Base-by-base conservation (phyloP, 2,888 invertebrate genomes). In the Tuta absoluta region DNA sequence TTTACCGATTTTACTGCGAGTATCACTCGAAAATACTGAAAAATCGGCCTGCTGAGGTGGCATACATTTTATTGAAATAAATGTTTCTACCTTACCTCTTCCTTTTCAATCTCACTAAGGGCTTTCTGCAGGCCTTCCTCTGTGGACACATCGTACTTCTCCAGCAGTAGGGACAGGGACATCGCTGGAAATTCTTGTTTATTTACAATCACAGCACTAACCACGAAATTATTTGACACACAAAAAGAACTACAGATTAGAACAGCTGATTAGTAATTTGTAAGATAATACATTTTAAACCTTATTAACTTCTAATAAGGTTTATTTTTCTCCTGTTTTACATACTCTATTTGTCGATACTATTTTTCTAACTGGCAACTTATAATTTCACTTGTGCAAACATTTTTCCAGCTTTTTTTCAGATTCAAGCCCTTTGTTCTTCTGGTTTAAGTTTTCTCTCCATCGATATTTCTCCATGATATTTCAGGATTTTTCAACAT, bases 81-180 rank as follows among this genome's bases (percentile, higher is more conserved):
- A 45, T 41, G 19, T 33, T 56, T n/a, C 28, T 23, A 33, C 49
- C 14, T 72, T 81, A 93, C 93, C 87, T 94, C 93, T 84, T 94
- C 93, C 71, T 91, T 86, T 75, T 93, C 92, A 53, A 93, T 91
- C 76, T 93, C 92, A 67, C 87, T 85, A 59, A 93, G 85, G 53
- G 93, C 93, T 71, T 89, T 87, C 71, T 92, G 93, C 65, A 94
- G 88, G 51, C 93, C 93, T 69, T 92, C 93, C 63, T 93, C 93
- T 51, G 93, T 92, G 63, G 92, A 91, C 1, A 91, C 88, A 77
- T 91, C 91, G 66, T 89, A 91, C 70, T 91, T 91, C 69, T 91
- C 91, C 69, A 91, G 74, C 19, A 91, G 75, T 38, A 90, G 75
- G 60, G 85, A 75, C 66, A 91, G 65, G 4, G 87, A 86, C 87